Conservation (phyloP, 2,888 invertebrate species). For the Panopea generosa region DNA sequence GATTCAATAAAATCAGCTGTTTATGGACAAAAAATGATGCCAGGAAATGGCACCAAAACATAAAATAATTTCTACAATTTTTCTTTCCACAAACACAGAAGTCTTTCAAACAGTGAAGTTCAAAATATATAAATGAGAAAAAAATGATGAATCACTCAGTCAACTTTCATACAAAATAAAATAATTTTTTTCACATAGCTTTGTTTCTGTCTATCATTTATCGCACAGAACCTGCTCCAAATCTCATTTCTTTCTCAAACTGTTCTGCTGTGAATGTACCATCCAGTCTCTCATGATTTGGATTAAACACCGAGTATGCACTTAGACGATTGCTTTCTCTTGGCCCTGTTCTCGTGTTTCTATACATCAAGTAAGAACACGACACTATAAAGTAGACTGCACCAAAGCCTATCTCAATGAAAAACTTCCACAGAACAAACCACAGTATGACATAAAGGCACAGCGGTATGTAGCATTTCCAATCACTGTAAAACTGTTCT, state of each 20-base stretch:
- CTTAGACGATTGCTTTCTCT: conserved; percentile 90
- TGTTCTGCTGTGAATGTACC: conserved; percentile 97
- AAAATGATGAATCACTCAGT: conserved; percentile 2
- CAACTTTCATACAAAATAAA: conserved; percentile 16
- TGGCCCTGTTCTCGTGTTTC: conserved; percentile 90
- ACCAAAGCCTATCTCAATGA: conserved; percentile 94
- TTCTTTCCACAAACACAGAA: not conserved
- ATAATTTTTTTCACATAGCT: no score
- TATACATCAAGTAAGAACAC: conserved; percentile 91
- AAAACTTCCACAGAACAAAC: conserved; percentile 91
- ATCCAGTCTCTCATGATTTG: conserved; percentile 95
- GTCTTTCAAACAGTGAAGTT: no score
- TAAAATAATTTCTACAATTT: not conserved
- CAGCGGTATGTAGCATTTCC: conserved; percentile 39
- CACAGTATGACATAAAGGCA: conserved; percentile 90
- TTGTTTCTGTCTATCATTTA: conserved; percentile 5
- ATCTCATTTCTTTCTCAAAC: conserved; percentile 92
- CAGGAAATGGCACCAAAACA: conserved; percentile 6
- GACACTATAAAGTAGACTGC: conserved; percentile 94
- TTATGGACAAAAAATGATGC: not conserved
- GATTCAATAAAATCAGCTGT: no score
- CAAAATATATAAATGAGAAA: no score
- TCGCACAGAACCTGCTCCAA: conserved; percentile 72
- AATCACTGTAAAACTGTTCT: no score
- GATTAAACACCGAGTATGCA: conserved; percentile 99